Conservation (phyloP, 2,888 invertebrate species). For the Temnothorax rugatulus region DNA sequence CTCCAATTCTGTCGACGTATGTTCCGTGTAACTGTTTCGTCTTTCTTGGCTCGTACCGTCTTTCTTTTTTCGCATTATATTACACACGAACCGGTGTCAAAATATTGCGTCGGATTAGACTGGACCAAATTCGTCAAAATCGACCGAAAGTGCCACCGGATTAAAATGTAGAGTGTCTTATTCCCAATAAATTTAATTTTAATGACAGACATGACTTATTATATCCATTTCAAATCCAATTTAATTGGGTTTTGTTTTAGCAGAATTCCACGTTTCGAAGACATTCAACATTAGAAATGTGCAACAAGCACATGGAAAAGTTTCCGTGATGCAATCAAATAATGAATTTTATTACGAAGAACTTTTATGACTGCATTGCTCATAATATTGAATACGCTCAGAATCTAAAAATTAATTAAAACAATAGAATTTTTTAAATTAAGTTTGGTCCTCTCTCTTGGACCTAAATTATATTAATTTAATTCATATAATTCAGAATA, state of each 20-base stretch:
- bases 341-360: neutral
- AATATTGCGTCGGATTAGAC: slow-evolving; percentile 77
- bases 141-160: slow-evolving; percentile 29
- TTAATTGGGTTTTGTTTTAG: neutral
- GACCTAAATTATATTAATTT: neutral
- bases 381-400: neutral
- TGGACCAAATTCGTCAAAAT: neutral
- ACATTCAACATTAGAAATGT: neutral
- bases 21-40: slow-evolving; percentile 8
- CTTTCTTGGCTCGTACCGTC: slow-evolving; percentile 29
- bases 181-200: neutral
- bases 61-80: slow-evolving; percentile 54
- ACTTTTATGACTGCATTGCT: neutral
- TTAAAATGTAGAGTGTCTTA: slow-evolving; percentile 48
- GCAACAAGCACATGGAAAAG: neutral
- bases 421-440: neutral
- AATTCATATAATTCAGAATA: neutral
- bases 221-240: neutral
- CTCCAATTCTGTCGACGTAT: slow-evolving; percentile 59
- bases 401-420: neutral
- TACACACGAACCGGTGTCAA: slow-evolving; percentile 69
- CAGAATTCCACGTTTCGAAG: neutral
- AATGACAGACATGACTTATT: neutral
- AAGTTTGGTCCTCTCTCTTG: neutral
- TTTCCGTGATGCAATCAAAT: neutral